Conservation (phyloP, 1,140 invertebrate genomes). For the Brachionus asplanchnoidis region DNA sequence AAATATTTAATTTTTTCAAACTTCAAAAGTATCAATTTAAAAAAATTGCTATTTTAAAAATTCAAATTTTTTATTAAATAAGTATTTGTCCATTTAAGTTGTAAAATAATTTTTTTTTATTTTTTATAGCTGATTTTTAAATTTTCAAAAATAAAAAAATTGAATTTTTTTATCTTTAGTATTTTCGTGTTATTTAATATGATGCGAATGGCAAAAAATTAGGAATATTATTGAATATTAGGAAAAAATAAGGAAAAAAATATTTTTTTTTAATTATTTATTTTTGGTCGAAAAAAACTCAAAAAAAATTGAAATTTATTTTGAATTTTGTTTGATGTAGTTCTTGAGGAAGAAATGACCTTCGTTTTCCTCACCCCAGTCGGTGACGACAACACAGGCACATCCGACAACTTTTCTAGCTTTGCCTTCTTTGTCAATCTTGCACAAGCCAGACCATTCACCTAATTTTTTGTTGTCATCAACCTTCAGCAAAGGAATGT, state of each 20-base stretch:
- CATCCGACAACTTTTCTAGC: conserved; percentile 97
- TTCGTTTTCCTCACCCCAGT: conserved; percentile 40
- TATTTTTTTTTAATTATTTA: conserved; percentile 13
- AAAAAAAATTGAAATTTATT: neutral
- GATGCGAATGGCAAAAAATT: too few species aligned
- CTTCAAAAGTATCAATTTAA: too few species aligned
- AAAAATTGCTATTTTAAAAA: too few species aligned
- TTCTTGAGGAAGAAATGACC: conserved; percentile 39
- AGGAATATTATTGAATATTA: neutral
- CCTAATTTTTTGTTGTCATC: conserved; percentile 98
- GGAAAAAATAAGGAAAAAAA: neutral
- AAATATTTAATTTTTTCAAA: too few species aligned
- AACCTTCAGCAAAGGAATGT: conserved; percentile 89
- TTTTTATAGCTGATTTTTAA: too few species aligned
- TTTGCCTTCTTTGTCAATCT: conserved; percentile 97
- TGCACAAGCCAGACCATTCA: conserved; percentile 97
- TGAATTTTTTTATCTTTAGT: too few species aligned
- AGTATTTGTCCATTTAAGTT: too few species aligned
- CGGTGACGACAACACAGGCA: conserved; percentile 88
- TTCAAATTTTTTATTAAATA: too few species aligned
- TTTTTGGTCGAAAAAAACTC: conserved; percentile 28
- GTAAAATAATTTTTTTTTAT: too few species aligned
- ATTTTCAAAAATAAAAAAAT: too few species aligned
- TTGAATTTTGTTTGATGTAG: conserved; percentile 39
- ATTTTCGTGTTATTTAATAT: too few species aligned